phyloP scores from a whole-genome alignment of 92 coral and sea anemone genomes.

The Umimayanthus kanabou region DNA sequence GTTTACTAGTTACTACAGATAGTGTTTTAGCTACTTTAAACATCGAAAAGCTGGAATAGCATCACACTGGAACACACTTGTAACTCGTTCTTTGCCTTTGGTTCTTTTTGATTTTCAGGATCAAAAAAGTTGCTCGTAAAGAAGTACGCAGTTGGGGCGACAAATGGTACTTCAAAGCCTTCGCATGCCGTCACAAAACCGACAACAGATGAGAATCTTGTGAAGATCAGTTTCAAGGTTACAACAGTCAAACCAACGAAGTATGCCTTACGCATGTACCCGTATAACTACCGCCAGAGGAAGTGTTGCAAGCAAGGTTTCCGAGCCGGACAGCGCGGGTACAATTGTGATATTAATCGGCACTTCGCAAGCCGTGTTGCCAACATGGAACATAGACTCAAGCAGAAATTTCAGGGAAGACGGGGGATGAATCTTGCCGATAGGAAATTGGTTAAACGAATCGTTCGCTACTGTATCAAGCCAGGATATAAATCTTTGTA shows the following conservation, averaged over 20 bases:
- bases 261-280: slow-evolving; percentile 13
- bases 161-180: neutral
- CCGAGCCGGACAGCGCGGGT: too few relatives aligned
- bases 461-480: slow-evolving; percentile 36
- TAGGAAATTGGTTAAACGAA: slow-evolving; percentile 22
- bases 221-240: neutral
- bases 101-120: slow-evolving; percentile 21
- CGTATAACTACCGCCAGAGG: too few relatives aligned
- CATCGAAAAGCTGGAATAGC: too few relatives aligned
- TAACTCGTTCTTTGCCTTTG: neutral
- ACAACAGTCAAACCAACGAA: slow-evolving; percentile 30
- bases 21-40: too few relatives aligned
- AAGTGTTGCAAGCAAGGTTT: too few relatives aligned
- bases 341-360: slow-evolving; percentile 39
- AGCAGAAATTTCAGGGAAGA: slow-evolving; percentile 41
- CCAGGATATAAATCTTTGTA: slow-evolving; percentile 19
- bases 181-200: neutral
- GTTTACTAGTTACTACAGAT: too few relatives aligned
- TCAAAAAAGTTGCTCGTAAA: neutral
- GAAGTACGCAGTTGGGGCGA: neutral
- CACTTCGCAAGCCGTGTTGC: slow-evolving; percentile 42
- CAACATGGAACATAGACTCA: slow-evolving; percentile 62
- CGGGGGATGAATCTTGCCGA: slow-evolving; percentile 27
- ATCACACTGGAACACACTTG: too few relatives aligned
- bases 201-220: slow-evolving; percentile 3